phyloP scores from a whole-genome alignment of 2,113 vertebrate genomes.

The Varanus komodoensis region DNA sequence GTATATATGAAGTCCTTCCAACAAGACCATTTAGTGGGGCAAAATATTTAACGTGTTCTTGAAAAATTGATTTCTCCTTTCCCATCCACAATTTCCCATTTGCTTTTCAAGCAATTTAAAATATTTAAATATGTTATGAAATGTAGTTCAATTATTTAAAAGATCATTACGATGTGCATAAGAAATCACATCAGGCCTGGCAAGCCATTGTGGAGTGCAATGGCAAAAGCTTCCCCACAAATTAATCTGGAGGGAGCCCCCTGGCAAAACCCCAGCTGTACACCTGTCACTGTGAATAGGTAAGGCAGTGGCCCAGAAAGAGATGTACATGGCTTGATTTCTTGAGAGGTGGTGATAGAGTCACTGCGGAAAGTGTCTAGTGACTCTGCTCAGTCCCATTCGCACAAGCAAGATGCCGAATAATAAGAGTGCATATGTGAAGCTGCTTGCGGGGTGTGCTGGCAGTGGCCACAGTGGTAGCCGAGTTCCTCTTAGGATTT shows the following conservation, averaged over 20 bases:
- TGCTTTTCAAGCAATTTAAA: conserved; percentile 23
- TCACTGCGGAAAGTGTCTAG: not conserved
- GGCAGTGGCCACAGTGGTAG: not conserved
- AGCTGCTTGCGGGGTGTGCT: not conserved
- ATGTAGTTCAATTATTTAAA: conserved; percentile 30
- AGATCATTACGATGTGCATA: conserved; percentile 19
- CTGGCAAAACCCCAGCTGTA: too few species aligned
- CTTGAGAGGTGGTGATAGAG: not conserved
- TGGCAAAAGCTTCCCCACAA: not conserved
- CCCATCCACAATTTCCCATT: conserved; percentile 5
- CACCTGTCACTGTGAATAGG: not conserved
- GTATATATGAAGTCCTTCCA: not conserved
- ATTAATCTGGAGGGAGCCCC: not conserved
- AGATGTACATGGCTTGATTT: not conserved
- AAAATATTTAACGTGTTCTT: not conserved
- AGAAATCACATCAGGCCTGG: not conserved
- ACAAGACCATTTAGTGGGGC: not conserved
- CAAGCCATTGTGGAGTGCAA: not conserved
- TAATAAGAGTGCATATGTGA: not conserved
- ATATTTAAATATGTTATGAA: conserved; percentile 34
- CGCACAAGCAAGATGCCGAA: not conserved
- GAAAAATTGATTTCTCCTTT: conserved; percentile 12
- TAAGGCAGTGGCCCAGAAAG: not conserved
- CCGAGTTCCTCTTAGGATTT: too few species aligned
- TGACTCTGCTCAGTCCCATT: not conserved